Evolutionary conservation across 2,888 invertebrate species (phyloP).

Genomic region (Arctia plantaginis): DNA sequence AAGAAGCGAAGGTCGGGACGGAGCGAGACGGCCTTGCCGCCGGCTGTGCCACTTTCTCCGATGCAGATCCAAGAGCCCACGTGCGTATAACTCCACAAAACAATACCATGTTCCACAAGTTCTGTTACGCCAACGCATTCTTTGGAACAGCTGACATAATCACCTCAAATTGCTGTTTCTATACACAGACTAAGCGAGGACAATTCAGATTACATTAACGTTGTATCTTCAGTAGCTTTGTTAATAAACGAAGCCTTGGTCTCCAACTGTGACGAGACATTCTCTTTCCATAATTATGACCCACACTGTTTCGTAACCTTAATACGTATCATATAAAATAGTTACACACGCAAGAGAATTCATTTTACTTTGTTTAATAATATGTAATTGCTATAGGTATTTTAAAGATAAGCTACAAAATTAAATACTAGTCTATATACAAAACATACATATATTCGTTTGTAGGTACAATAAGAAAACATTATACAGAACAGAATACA

Average conservation of each 20-base stretch:
- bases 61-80: conserved; percentile 71
- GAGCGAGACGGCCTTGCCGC: conserved; percentile 80
- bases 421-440: not conserved
- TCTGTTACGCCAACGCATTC: conserved; percentile 72
- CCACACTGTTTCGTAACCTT: conserved; percentile 64
- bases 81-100: conserved; percentile 69
- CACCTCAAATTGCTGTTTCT: conserved; percentile 75
- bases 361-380: conserved; percentile 17
- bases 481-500: not conserved
- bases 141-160: conserved; percentile 79
- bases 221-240: conserved; percentile 69
- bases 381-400: not conserved
- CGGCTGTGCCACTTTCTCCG: conserved; percentile 84
- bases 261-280: conserved; percentile 72
- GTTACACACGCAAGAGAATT: conserved; percentile 22
- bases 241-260: conserved; percentile 78
- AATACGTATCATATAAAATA: conserved; percentile 47
- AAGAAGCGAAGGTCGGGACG: conserved; percentile 76
- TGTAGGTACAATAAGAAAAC: not conserved
- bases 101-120: conserved; percentile 70
- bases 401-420: not conserved
- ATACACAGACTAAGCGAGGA: conserved; percentile 68
- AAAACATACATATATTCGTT: not conserved
- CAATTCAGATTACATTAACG: conserved; percentile 68
- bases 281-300: conserved; percentile 71